Conservation (phyloP, 1,140 invertebrate genomes). For the Halotydeus destructor region DNA sequence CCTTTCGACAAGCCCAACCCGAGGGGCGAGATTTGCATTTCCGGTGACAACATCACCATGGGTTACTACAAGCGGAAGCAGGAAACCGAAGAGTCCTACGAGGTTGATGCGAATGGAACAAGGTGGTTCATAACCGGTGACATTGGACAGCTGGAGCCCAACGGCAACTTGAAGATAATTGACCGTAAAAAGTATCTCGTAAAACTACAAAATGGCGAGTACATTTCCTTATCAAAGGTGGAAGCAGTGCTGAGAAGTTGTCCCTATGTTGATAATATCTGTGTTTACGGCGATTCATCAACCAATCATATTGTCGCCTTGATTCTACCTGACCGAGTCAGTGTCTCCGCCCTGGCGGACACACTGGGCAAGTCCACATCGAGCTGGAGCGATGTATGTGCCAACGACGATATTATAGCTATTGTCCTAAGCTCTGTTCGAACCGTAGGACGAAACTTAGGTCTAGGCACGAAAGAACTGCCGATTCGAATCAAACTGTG, state of each 20-base stretch:
- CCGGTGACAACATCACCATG: conserved; percentile 29
- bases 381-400: too few species aligned
- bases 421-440: too few species aligned
- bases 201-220: conserved; percentile 43
- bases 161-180: conserved; percentile 16
- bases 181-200: conserved; percentile 53
- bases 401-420: too few species aligned
- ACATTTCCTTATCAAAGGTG: conserved; percentile 21
- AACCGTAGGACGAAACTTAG: conserved; percentile 49
- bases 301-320: conserved; percentile 71
- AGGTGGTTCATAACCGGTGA: conserved; percentile 15
- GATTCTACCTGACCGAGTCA: conserved; percentile 56
- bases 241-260: conserved; percentile 77
- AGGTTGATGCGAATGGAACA: conserved; percentile 11
- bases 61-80: conserved; percentile 20
- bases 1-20: conserved; percentile 72
- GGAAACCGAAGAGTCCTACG: conserved; percentile 10
- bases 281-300: conserved; percentile 66
- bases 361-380: conserved; percentile 30
- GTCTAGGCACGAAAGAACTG: conserved; percentile 22
- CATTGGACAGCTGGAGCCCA: conserved; percentile 15
- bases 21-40: conserved; percentile 74
- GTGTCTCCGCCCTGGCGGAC: conserved; percentile 40
- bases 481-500: conserved; percentile 24
- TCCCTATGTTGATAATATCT: conserved; percentile 79